Conservation (phyloP, 2,113 vertebrate genomes). For the Pterophyllum scalare region DNA sequence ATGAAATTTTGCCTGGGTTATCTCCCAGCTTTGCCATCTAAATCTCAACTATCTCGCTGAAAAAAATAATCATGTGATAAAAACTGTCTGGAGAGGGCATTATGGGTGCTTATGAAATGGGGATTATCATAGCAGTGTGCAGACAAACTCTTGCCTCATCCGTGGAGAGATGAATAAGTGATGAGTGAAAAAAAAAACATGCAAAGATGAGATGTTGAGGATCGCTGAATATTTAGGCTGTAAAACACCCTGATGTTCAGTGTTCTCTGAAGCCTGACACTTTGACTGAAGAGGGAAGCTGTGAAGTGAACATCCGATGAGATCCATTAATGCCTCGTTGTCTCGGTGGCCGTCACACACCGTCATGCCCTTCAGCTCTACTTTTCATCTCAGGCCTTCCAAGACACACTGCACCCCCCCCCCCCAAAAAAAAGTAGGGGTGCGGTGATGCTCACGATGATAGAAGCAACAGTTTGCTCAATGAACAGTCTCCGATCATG, state of each 20-base stretch:
- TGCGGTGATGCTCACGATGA: constrained; percentile 56
- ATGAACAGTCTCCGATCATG: constrained; percentile 42
- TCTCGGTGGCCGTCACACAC: constrained; percentile 47
- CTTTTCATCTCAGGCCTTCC: constrained; percentile 51
- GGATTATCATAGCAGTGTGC: constrained; percentile 55
- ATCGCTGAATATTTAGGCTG: neutral
- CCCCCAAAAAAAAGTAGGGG: constrained; percentile 34
- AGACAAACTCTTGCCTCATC: constrained; percentile 44
- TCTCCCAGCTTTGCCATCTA: constrained; percentile 15
- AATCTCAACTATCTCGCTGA: constrained; percentile 35
- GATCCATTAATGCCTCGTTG: constrained; percentile 14
- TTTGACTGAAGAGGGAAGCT: constrained; percentile 20
- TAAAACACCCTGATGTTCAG: neutral
- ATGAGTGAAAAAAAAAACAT: constrained; percentile 1
- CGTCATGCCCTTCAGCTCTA: constrained; percentile 60
- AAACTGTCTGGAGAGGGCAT: constrained; percentile 55
- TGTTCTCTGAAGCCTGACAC: neutral
- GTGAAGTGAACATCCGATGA: constrained; percentile 34
- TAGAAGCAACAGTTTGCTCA: constrained; percentile 79
- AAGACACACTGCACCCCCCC: neutral
- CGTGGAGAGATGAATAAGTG: constrained; percentile 35
- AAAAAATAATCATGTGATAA: constrained; percentile 48
- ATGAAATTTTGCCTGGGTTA: constrained; percentile 13
- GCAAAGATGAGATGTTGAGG: constrained; percentile 8
- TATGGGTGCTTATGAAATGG: constrained; percentile 55